Conservation (phyloP, 2,888 invertebrate species). For the Hermodice carunculata region DNA sequence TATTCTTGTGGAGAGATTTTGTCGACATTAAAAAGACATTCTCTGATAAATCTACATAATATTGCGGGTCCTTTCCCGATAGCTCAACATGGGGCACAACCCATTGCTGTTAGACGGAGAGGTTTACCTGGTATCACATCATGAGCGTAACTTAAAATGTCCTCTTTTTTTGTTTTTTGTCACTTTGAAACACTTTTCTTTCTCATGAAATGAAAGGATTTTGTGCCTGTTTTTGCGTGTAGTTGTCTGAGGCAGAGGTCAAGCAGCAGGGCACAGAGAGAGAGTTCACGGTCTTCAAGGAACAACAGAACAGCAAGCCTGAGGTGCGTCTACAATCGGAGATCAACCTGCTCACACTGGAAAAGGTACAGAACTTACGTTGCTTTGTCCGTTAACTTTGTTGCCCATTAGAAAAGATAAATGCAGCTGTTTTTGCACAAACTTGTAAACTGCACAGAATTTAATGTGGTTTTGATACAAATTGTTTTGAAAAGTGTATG, state of each 20-base stretch:
- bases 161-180: too few relatives aligned
- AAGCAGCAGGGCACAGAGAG: slow-evolving; percentile 58
- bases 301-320: slow-evolving; percentile 64
- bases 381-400: background rate
- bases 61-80: too few relatives aligned
- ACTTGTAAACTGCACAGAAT: background rate
- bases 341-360: slow-evolving; percentile 67
- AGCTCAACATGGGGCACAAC: too few relatives aligned
- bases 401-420: background rate
- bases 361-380: slow-evolving; percentile 61
- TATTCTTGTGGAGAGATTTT: too few relatives aligned
- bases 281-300: slow-evolving; percentile 64
- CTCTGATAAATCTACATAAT: too few relatives aligned
- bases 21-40: too few relatives aligned
- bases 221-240: too few relatives aligned
- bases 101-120: too few relatives aligned
- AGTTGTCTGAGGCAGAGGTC: slow-evolving; percentile 63
- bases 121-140: too few relatives aligned
- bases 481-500: background rate
- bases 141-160: too few relatives aligned
- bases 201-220: too few relatives aligned
- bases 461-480: background rate
- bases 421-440: background rate
- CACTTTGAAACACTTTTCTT: too few relatives aligned
- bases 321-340: slow-evolving; percentile 69